Percentiles rank a stretch among this genome's conserved stretches.
Conservation (phyloP, 2,797 vertebrate species). For the Cryptoblepharus egeriae region DNA sequence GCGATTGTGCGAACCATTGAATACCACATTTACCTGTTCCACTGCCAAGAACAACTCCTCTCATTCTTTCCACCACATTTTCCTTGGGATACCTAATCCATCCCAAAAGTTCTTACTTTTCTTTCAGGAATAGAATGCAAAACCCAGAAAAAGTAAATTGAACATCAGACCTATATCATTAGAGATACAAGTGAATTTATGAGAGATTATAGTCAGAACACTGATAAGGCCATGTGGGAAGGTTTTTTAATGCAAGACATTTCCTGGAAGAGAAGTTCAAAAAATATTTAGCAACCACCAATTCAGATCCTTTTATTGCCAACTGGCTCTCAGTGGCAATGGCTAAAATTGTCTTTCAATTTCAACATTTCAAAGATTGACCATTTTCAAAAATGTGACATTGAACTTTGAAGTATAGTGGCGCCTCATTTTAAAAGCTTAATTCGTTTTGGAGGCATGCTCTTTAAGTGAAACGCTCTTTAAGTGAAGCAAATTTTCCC, state of each 20-base stretch:
- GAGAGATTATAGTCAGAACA: not conserved
- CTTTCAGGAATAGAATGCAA: not conserved
- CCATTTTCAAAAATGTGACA: not conserved
- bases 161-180: not conserved
- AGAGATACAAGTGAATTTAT: not conserved
- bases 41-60: too few relatives aligned
- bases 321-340: not conserved
- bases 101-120: not conserved
- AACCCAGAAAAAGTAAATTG: not conserved
- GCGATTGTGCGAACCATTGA: not conserved
- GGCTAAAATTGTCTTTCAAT: not conserved
- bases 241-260: not conserved
- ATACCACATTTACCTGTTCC: too few relatives aligned
- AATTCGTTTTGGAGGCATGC: too few relatives aligned
- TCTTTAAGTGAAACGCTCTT: too few relatives aligned
- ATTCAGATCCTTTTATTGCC: not conserved
- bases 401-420: too few relatives aligned
- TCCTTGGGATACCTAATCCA: not conserved
- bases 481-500: too few relatives aligned
- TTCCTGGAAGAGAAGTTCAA: not conserved
- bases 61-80: not conserved
- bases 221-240: too few relatives aligned
- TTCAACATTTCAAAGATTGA: not conserved
- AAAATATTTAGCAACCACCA: not conserved
- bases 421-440: too few relatives aligned